These are phyloP conservation scores for Anneissia japonica DNA, from an alignment of 35 echinoderm and acorn worm genomes.

Conservation along the genomic window DNA sequence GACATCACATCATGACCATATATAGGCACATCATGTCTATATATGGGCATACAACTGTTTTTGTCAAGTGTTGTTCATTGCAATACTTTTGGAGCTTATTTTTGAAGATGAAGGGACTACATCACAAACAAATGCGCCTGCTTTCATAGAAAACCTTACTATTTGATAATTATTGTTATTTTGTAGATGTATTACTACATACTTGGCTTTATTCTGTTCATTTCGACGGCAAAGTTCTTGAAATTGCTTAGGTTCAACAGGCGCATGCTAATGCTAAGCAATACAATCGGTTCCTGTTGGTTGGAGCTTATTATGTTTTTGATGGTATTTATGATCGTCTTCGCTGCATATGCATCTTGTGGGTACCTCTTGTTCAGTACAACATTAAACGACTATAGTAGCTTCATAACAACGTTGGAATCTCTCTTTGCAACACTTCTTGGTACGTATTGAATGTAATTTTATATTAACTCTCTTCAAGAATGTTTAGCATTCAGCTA, in stretches of 20 bases:
- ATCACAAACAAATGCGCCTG: no score
- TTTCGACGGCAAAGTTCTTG: slow-evolving; percentile 70
- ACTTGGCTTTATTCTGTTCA: slow-evolving; percentile 62
- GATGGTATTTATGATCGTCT: slow-evolving; percentile 78
- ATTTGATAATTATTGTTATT: not conserved
- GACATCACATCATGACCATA: no score
- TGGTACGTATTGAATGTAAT: slow-evolving; percentile 13
- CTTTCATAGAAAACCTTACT: no score
- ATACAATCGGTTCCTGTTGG: slow-evolving; percentile 34
- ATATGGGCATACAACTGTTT: no score
- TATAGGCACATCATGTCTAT: no score
- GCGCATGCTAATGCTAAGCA: slow-evolving; percentile 57
- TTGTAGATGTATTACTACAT: slow-evolving; percentile 61
- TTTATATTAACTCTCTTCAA: not conserved
- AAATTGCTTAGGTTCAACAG: slow-evolving; percentile 72
- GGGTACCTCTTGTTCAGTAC: slow-evolving; percentile 55
- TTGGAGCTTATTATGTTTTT: slow-evolving; percentile 69
- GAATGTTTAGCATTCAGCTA: not conserved
- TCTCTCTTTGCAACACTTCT: slow-evolving; percentile 88
- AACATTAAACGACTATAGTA: slow-evolving; percentile 51
- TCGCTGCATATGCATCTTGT: slow-evolving; percentile 68
- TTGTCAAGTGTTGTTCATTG: no score
- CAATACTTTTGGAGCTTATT: no score
- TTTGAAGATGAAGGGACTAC: no score
- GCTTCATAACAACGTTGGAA: slow-evolving; percentile 53